These are phyloP conservation scores for Ornithoptera priamus DNA, from an alignment of 2,888 invertebrate genomes.

Conservation along the genomic window DNA sequence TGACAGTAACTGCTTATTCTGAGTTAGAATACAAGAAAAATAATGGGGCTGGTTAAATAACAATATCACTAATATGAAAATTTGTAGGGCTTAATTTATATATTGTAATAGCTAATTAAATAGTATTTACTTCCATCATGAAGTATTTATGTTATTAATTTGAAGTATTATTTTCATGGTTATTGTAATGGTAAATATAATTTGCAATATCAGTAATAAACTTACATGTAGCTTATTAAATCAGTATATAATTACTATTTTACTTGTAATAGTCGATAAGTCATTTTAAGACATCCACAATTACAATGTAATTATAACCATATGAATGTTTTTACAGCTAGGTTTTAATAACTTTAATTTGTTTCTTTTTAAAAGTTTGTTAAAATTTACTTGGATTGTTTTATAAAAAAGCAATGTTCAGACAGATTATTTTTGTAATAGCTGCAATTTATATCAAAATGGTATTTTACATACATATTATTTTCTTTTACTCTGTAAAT, in stretches of 20 bases:
- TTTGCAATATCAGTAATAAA: conserved; percentile 24
- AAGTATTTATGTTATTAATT: neutral
- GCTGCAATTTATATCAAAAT: too few relatives aligned
- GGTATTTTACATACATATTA: too few relatives aligned
- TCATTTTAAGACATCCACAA: conserved; percentile 9
- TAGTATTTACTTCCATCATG: neutral
- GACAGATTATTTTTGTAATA: too few relatives aligned
- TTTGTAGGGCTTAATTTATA: neutral
- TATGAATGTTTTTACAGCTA: conserved; percentile 14
- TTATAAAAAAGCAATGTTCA: neutral
- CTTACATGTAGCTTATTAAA: conserved; percentile 9
- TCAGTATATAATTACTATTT: conserved; percentile 9
- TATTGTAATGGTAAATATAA: conserved; percentile 6
- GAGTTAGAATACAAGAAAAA: conserved; percentile 3
- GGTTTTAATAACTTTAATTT: neutral
- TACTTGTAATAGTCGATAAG: conserved; percentile 8
- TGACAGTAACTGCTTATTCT: neutral
- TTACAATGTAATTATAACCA: conserved; percentile 18
- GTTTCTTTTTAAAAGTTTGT: neutral
- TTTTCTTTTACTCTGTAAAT: too few relatives aligned
- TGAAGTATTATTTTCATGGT: conserved; percentile 29
- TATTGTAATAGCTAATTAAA: conserved; percentile 5
- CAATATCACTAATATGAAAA: conserved; percentile 4
- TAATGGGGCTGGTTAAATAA: neutral
- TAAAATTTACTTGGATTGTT: neutral